Conservation (phyloP, 2,888 invertebrate species). For the Coelopa pilipes region DNA sequence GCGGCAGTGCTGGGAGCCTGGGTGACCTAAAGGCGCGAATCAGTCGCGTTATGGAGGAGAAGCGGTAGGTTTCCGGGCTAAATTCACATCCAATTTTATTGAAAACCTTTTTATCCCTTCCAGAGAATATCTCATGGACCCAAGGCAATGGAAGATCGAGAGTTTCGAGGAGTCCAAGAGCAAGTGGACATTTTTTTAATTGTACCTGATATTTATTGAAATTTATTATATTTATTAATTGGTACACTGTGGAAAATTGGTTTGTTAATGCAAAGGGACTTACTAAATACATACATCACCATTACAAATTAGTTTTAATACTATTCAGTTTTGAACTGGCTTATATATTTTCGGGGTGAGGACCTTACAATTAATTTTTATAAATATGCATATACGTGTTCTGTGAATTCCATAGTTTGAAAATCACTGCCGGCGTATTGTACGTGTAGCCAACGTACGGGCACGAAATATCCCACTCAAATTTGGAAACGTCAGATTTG, state of each 20-base stretch:
- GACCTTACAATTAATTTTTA: too few relatives aligned
- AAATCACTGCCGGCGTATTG: neutral
- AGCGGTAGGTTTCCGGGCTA: slow-evolving; percentile 65
- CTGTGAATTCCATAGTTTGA: slow-evolving; percentile 3
- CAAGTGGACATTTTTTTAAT: slow-evolving; percentile 21
- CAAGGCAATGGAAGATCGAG: slow-evolving; percentile 72
- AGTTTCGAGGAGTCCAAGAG: slow-evolving; percentile 60
- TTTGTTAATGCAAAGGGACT: too few relatives aligned
- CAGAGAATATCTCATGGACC: slow-evolving; percentile 72
- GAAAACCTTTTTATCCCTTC: slow-evolving; percentile 46
- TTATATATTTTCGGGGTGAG: too few relatives aligned
- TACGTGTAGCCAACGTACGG: neutral
- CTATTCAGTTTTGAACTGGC: too few relatives aligned
- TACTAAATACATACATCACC: too few relatives aligned
- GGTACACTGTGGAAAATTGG: neutral
- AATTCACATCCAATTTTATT: neutral
- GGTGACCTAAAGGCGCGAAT: slow-evolving; percentile 71
- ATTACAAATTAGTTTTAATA: too few relatives aligned
- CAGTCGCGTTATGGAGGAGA: slow-evolving; percentile 70
- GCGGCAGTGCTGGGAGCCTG: slow-evolving; percentile 55
- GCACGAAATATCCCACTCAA: too few relatives aligned
- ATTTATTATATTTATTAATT: neutral
- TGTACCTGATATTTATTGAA: neutral
- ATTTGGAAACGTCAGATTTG: neutral
- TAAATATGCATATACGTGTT: too few relatives aligned